These are phyloP conservation scores for Falco rusticolus DNA, from an alignment of 2,797 vertebrate genomes.

Conservation along the genomic window DNA sequence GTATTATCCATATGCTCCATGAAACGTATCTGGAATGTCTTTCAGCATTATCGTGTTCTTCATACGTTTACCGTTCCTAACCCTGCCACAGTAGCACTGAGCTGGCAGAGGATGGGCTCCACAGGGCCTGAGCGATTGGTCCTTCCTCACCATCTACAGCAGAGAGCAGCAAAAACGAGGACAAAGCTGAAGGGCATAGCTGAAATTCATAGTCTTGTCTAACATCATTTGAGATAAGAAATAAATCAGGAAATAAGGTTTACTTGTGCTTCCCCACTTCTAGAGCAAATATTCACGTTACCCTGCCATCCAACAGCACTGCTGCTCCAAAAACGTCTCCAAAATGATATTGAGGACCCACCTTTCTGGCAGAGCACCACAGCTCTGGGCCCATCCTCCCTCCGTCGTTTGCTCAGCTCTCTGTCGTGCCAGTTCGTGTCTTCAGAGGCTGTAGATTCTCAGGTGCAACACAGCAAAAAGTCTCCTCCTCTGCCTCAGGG, in stretches of 20 bases:
- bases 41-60: not conserved
- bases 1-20: not conserved
- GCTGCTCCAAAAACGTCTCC: not conserved
- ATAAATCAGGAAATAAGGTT: not conserved
- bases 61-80: no score
- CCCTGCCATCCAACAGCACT: not conserved
- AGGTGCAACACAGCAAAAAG: not conserved
- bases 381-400: not conserved
- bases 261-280: not conserved
- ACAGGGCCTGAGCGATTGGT: not conserved
- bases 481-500: not conserved
- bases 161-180: not conserved
- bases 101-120: not conserved
- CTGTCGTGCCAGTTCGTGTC: not conserved
- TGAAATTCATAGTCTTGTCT: not conserved
- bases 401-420: not conserved
- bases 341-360: not conserved
- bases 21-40: not conserved
- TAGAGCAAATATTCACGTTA: accelerated
- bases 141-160: not conserved
- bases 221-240: not conserved
- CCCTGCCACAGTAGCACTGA: not conserved
- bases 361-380: not conserved
- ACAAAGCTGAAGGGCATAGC: not conserved
- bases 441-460: not conserved